These are phyloP conservation scores for Prunella fulvescens DNA, from an alignment of 2,113 vertebrate genomes.

Conservation along the genomic window DNA sequence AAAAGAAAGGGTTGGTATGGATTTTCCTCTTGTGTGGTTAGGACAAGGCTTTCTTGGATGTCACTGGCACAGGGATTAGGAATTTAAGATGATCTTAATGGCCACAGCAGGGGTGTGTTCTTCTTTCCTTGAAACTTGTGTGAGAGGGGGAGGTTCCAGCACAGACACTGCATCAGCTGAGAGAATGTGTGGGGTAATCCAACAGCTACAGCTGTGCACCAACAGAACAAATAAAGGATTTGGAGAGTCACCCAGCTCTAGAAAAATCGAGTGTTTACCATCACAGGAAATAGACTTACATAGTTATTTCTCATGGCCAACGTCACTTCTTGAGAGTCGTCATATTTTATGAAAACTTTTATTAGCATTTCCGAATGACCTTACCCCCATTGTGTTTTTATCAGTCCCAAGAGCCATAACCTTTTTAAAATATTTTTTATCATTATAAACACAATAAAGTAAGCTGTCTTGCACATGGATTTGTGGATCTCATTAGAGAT, in stretches of 20 bases:
- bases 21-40: neutral
- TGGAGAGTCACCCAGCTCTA: neutral
- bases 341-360: conserved; percentile 77
- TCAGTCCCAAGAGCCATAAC: conserved; percentile 68
- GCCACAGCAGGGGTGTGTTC: neutral
- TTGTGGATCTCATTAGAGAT: conserved; percentile 76
- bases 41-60: neutral
- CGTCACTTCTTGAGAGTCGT: conserved; percentile 53
- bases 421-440: conserved; percentile 72
- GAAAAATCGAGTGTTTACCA: conserved; percentile 5
- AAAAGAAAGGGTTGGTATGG: neutral
- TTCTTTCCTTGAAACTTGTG: neutral
- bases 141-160: neutral
- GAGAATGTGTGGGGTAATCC: neutral
- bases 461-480: conserved; percentile 65
- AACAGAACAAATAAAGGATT: conserved; percentile 17
- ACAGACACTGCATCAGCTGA: neutral
- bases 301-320: conserved; percentile 51
- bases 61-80: neutral
- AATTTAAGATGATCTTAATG: neutral
- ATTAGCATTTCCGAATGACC: conserved; percentile 73
- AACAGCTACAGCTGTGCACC: neutral
- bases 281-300: conserved; percentile 47
- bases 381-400: conserved; percentile 60
- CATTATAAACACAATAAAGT: conserved; percentile 74